phyloP scores from a whole-genome alignment of 2,888 invertebrate genomes.

The Synanthedon vespiformis region DNA sequence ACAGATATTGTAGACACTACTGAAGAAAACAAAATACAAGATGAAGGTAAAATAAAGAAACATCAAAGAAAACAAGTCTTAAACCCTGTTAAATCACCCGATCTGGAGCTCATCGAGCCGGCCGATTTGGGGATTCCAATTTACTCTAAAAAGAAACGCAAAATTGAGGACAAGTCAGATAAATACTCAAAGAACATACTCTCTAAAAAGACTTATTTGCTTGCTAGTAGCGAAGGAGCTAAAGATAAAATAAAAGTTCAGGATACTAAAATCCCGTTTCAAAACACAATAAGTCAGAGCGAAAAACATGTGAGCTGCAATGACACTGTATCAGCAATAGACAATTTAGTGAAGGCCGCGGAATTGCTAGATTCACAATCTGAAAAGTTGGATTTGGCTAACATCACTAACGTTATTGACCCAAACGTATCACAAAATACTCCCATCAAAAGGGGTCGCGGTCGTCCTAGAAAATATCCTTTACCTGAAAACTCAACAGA shows the following conservation, averaged over 20 bases:
- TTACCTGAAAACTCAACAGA: slow-evolving; percentile 27
- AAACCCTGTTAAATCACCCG: slow-evolving; percentile 55
- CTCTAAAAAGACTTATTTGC: slow-evolving; percentile 54
- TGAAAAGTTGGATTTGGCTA: slow-evolving; percentile 23
- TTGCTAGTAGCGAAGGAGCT: slow-evolving; percentile 27
- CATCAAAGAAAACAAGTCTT: slow-evolving; percentile 65
- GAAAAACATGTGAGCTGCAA: slow-evolving; percentile 24
- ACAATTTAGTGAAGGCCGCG: slow-evolving; percentile 59
- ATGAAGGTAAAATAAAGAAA: slow-evolving; percentile 46
- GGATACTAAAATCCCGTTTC: slow-evolving; percentile 20
- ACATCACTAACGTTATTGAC: slow-evolving; percentile 1
- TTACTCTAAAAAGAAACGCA: slow-evolving; percentile 54
- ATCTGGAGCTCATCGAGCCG: slow-evolving; percentile 57
- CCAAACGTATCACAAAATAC: slow-evolving; percentile 27
- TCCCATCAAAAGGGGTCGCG: slow-evolving; percentile 53
- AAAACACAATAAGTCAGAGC: slow-evolving; percentile 21
- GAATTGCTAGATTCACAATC: slow-evolving; percentile 55
- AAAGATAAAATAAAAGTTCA: slow-evolving; percentile 20
- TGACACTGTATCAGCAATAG: slow-evolving; percentile 48
- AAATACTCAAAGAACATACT: slow-evolving; percentile 36
- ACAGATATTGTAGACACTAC: slow-evolving; percentile 28
- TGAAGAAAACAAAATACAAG: slow-evolving; percentile 32
- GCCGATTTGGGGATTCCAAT: slow-evolving; percentile 38
- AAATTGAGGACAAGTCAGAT: slow-evolving; percentile 41
- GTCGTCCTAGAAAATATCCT: slow-evolving; percentile 59